Base-by-base conservation (phyloP, 2,797 vertebrate species). In the Falco berigora region DNA sequence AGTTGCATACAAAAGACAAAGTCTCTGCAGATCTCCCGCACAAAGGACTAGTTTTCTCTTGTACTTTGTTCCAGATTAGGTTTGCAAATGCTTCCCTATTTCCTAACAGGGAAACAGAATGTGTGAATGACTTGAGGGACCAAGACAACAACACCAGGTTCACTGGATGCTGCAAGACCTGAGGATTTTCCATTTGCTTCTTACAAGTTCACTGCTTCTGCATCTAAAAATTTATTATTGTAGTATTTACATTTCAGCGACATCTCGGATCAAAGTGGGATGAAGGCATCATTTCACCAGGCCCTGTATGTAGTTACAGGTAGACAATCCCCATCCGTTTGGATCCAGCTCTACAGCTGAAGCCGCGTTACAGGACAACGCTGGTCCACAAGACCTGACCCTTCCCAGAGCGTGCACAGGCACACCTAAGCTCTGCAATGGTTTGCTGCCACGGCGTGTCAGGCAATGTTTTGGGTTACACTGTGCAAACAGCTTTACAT, bases 141-240 rank as follows among this genome's bases (percentile, higher is more conserved):
- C 28, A 88, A 59, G 72, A 75, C 34, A 46, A 55, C 44, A 36
- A 36, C 3, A 77, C 23, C 52, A 91, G 22, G 72, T 75, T 94
- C 85, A 67, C 38, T 30, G 44, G 18, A 46, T 56, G 52, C 66
- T 76, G 47, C 63, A 81, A 47, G 11, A n/a, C 0, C 1, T 8
- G 40, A 90, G 47, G 38, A 88, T 86, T 90, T 94, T 40, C 67
- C 62, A 30, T 52, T 93, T 88, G 47, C n/a, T 53, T 76, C 74
- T 76, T 82, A n/a, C 19, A 79, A 56, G 36, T 75, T 67, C 40
- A 23, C 40, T 84, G 76, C 50, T 50, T 84, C 84, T 34, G 30
- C 38, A 52, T 42, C 71, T 86, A 73, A 82, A 84, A 93, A 85
- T 61, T 23, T 9, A 7, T 90, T 50, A 78, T 59, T 66, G 58